Evolutionary conservation across 2,113 vertebrate genomes (phyloP).

Genomic region (Ptilonorhynchus violaceus): DNA sequence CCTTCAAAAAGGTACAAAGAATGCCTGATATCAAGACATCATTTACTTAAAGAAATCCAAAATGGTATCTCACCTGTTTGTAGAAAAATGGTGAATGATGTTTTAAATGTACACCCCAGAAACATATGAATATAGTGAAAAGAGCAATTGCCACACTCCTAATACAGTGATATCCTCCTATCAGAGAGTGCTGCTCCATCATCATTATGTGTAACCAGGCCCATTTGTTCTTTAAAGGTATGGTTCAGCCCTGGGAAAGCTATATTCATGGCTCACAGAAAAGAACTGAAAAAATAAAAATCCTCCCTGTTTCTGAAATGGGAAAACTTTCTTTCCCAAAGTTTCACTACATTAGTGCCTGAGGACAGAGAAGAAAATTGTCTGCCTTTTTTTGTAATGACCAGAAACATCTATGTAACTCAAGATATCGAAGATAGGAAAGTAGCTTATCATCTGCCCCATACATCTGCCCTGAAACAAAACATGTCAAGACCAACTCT

Average conservation of each 20-base stretch:
- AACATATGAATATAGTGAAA: slow-evolving; percentile 41
- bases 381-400: background rate
- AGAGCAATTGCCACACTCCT: background rate
- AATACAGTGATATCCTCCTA: background rate
- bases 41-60: slow-evolving; percentile 54
- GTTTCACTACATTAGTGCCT: background rate
- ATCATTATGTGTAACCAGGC: background rate
- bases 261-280: background rate
- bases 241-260: background rate
- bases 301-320: background rate
- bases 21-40: background rate
- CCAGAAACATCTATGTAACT: background rate
- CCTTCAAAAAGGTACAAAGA: slow-evolving; percentile 33
- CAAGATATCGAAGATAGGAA: background rate
- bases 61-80: slow-evolving; percentile 31
- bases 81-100: slow-evolving; percentile 49
- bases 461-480: background rate
- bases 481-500: background rate
- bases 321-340: background rate
- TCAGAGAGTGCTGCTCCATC: background rate
- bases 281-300: background rate
- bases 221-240: background rate
- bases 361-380: background rate
- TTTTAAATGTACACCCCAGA: slow-evolving; percentile 11
- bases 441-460: background rate